These are phyloP conservation scores for Platygyra sinensis DNA, from an alignment of 64 coral and sea anemone genomes.

Conservation along the genomic window DNA sequence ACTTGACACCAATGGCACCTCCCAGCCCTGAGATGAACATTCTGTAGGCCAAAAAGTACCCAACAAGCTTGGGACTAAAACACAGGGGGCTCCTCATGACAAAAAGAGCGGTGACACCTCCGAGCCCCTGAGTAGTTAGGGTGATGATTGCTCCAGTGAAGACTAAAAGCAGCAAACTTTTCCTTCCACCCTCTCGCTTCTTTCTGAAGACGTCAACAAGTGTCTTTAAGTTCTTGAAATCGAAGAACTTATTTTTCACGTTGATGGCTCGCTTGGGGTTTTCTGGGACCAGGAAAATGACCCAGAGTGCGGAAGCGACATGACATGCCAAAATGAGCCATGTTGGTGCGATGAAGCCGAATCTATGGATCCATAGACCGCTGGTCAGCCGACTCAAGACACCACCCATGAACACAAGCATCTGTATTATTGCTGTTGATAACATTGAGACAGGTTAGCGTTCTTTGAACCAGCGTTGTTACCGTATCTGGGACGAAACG, in stretches of 20 bases:
- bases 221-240: conserved; percentile 9
- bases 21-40: conserved; percentile 53
- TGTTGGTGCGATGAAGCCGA: conserved; percentile 70
- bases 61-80: conserved; percentile 77
- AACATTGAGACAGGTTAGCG: neutral
- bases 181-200: conserved; percentile 12
- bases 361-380: conserved; percentile 80
- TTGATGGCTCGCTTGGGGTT: conserved; percentile 12
- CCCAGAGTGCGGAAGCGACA: conserved; percentile 26
- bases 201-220: conserved; percentile 39
- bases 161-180: conserved; percentile 59
- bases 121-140: conserved; percentile 2
- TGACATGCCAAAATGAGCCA: conserved; percentile 74
- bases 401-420: conserved; percentile 61
- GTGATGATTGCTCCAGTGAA: conserved; percentile 8
- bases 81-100: conserved; percentile 78
- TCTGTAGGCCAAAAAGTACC: conserved; percentile 70
- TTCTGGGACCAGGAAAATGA: conserved; percentile 75
- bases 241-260: conserved; percentile 36
- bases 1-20: conserved; percentile 75
- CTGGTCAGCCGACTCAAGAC: conserved; percentile 84
- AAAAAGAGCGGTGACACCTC: conserved; percentile 53
- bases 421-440: conserved; percentile 69
- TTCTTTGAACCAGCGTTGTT: neutral
- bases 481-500: too few relatives aligned